Evolutionary conservation across 2,113 vertebrate species (phyloP).

Genomic region (Nibea coibor): DNA sequence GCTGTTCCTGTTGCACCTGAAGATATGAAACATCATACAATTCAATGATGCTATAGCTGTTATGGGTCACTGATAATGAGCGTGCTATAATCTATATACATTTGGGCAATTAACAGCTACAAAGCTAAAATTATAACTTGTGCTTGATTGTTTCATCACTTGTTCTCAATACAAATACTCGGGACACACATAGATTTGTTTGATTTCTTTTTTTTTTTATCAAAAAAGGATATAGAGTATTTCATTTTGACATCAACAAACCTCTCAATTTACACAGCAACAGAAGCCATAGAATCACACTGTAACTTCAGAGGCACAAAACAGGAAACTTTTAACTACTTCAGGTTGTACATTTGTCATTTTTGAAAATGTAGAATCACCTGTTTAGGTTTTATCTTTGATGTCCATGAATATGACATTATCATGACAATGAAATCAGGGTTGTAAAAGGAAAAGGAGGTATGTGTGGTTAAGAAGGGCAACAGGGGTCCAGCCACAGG

Average conservation of each 20-base stretch:
- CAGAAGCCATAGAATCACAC: slow-evolving; percentile 90
- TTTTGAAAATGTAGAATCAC: slow-evolving; percentile 80
- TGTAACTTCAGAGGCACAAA: slow-evolving; percentile 93
- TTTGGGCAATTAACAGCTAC: background rate
- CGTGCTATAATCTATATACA: background rate
- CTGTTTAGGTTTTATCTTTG: slow-evolving; percentile 83
- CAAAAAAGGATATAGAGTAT: slow-evolving; percentile 93
- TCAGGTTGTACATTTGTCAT: slow-evolving; percentile 85
- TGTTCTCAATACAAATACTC: slow-evolving; percentile 52
- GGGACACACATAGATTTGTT: slow-evolving; percentile 57
- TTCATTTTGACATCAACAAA: slow-evolving; percentile 97
- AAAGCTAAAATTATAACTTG: background rate
- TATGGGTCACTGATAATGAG: background rate
- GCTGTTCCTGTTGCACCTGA: background rate
- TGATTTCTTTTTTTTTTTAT: slow-evolving; percentile 51
- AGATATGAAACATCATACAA: background rate
- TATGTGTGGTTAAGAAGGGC: slow-evolving; percentile 45
- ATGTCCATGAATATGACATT: slow-evolving; percentile 83
- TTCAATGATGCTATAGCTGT: background rate
- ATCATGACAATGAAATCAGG: slow-evolving; percentile 74
- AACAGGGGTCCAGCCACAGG: slow-evolving; percentile 87
- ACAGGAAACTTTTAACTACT: slow-evolving; percentile 88
- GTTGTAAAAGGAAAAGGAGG: slow-evolving; percentile 22
- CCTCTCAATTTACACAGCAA: slow-evolving; percentile 94
- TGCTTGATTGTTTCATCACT: background rate